Evolutionary conservation across 2,888 invertebrate species (phyloP).

Genomic region (Harpalus rufipes): DNA sequence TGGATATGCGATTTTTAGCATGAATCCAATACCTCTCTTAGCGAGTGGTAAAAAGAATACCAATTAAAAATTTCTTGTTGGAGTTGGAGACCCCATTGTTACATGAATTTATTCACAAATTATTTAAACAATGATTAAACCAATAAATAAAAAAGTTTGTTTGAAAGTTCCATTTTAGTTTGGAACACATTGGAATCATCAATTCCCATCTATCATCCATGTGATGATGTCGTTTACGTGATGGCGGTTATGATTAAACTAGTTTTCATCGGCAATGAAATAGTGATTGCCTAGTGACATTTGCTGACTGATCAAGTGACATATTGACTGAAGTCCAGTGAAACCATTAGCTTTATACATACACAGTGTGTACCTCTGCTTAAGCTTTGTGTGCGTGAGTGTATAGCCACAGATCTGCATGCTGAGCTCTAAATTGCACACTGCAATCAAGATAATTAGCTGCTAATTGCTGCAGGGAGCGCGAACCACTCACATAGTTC

Average conservation of each 20-base stretch:
- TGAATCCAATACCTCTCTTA: too few species aligned
- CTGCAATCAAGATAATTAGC: slow-evolving; percentile 64
- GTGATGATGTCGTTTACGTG: not conserved
- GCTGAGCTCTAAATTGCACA: slow-evolving; percentile 55
- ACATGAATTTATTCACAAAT: too few species aligned
- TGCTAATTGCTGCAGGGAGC: slow-evolving; percentile 59
- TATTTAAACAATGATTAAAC: too few species aligned
- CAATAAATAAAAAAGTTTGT: too few species aligned
- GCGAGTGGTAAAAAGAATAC: too few species aligned
- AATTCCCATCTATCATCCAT: too few species aligned
- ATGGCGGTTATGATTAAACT: not conserved
- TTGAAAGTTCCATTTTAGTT: too few species aligned
- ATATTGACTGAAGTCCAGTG: slow-evolving; percentile 59
- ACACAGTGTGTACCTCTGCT: not conserved
- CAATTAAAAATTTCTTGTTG: too few species aligned
- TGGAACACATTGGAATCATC: too few species aligned
- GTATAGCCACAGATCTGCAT: slow-evolving; percentile 17
- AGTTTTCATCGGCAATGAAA: not conserved
- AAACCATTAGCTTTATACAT: slow-evolving; percentile 60
- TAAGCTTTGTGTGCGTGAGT: slow-evolving; percentile 14
- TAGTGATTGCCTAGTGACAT: slow-evolving; percentile 23
- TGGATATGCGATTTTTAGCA: too few species aligned
- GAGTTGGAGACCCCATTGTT: too few species aligned
- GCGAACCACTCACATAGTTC: not conserved
- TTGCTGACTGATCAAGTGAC: slow-evolving; percentile 44